Percentiles rank a stretch among this genome's conserved stretches.
These are phyloP conservation scores for Zophobas morio DNA, from an alignment of 1,140 invertebrate genomes.

Conservation along the genomic window DNA sequence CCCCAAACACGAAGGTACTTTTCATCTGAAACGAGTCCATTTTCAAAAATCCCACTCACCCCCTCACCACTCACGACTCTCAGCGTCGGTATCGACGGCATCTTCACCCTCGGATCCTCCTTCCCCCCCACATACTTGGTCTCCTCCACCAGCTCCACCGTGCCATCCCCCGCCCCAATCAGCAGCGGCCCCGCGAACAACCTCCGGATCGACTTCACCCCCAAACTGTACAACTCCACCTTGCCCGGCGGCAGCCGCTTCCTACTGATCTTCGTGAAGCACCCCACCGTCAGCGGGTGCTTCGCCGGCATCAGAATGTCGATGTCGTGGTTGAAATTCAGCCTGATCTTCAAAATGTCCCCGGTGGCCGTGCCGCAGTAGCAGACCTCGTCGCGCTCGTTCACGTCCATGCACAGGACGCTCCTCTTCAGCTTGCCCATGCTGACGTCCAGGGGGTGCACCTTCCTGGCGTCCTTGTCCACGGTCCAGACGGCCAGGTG, in stretches of 20 bases:
- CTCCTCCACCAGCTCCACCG: constrained; percentile 79
- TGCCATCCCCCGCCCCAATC: constrained; percentile 88
- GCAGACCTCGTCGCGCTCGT: constrained; percentile 76
- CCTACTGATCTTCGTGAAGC: constrained; percentile 74
- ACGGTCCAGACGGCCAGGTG: constrained; percentile 82
- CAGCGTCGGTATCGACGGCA: constrained; percentile 64
- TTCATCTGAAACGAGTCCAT: constrained; percentile 15
- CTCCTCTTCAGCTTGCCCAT: constrained; percentile 79
- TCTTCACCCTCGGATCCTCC: constrained; percentile 56
- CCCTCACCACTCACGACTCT: constrained; percentile 66
- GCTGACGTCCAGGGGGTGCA: constrained; percentile 80
- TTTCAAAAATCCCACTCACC: background rate
- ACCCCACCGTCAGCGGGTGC: constrained; percentile 77
- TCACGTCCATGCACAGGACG: constrained; percentile 76
- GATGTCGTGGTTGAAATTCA: constrained; percentile 77
- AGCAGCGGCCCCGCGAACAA: constrained; percentile 76
- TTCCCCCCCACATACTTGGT: constrained; percentile 45
- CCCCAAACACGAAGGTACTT: constrained; percentile 28
- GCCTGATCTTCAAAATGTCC: constrained; percentile 75
- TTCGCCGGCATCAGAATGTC: constrained; percentile 69
- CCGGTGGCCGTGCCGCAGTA: constrained; percentile 90
- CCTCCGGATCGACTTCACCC: constrained; percentile 76
- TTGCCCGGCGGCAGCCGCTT: constrained; percentile 66
- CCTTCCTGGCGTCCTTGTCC: constrained; percentile 77
- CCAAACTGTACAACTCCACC: constrained; percentile 67